Evolutionary conservation across 2,797 vertebrate genomes (phyloP).

Genomic region (Momotus momota): DNA sequence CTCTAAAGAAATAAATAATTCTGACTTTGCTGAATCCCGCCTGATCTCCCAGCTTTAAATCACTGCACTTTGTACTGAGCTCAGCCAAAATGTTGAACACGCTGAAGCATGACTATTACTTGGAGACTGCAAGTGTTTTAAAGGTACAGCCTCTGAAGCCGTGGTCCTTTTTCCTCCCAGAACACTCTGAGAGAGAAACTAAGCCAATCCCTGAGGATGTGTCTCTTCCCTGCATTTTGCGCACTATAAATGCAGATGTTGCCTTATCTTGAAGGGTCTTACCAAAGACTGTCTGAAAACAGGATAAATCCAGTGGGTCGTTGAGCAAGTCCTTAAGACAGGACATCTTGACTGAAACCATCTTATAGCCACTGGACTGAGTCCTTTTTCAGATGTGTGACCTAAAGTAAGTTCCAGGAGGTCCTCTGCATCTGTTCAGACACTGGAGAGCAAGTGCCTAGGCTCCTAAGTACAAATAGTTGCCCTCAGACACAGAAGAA

Average conservation of each 20-base stretch:
- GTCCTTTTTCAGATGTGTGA: neutral
- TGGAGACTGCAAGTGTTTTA: constrained; percentile 60
- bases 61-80: constrained; percentile 69
- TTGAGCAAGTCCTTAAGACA: neutral
- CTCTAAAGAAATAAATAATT: constrained; percentile 76
- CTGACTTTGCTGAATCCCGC: constrained; percentile 74
- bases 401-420: neutral
- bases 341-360: neutral
- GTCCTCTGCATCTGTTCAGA: neutral
- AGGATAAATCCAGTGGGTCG: neutral
- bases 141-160: constrained; percentile 31
- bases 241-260: neutral
- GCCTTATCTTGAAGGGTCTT: neutral
- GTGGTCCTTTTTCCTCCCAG: neutral
- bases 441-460: neutral
- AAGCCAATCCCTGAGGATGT: neutral
- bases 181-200: neutral
- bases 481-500: neutral
- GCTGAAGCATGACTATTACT: constrained; percentile 71
- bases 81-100: constrained; percentile 61
- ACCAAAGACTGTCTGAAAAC: neutral
- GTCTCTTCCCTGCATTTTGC: neutral
- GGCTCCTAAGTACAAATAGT: neutral
- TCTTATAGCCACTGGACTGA: neutral
- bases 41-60: constrained; percentile 74